Evolutionary conservation across 2,113 vertebrate species (phyloP), one percentile per base, ranked within the genome.

Genomic region (Elachura formosa): DNA sequence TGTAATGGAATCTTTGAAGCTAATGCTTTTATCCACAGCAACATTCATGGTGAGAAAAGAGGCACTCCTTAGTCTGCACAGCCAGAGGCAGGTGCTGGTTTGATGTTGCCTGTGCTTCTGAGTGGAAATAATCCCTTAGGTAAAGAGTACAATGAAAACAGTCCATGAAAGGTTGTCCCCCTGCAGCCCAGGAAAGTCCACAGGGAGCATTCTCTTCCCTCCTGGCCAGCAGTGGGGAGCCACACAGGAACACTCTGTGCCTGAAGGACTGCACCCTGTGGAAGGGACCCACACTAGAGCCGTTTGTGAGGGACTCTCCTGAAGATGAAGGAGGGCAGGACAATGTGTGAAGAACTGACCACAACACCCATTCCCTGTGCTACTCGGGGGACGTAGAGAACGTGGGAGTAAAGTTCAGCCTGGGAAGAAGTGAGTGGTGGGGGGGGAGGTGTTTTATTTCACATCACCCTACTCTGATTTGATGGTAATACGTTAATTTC

Each of bases 91-190:
- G 28, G 51, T 56, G 19, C 59, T 80, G 45, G 43, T 58, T 59
- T 67, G 67, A 14, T 66, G 28, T 33, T 58, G 6, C 14, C 10
- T n/a, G 59, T 25, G 36, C 38, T 66, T 28, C 10, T 10, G 36
- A 29, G 33, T 38, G 43, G 26, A 46, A 73, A 7, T 19, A 36
- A 3, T 17, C 36, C n/a, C 67, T 80, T 43, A 20, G 36, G 36
- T 33, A 19, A 51, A 28, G 23, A 19, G 8, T 80, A 33, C 26
- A 38, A 0, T 58, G 59, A n/a, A 24, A 80, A 33, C 36, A 58
- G 51, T n/a, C 58, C 0, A 0, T 22, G 59, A 20, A 28, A 9
- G 23, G 34, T 18, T 76, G 40, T 31, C 0, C 18, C 7, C 4
- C 5, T 31, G 38, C 15, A 58, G 62, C 41, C 68, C 14, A 2